Percentiles rank a stretch among this genome's conserved stretches.
phyloP scores from a whole-genome alignment of 2,888 invertebrate genomes.

The Cryptus armator region DNA sequence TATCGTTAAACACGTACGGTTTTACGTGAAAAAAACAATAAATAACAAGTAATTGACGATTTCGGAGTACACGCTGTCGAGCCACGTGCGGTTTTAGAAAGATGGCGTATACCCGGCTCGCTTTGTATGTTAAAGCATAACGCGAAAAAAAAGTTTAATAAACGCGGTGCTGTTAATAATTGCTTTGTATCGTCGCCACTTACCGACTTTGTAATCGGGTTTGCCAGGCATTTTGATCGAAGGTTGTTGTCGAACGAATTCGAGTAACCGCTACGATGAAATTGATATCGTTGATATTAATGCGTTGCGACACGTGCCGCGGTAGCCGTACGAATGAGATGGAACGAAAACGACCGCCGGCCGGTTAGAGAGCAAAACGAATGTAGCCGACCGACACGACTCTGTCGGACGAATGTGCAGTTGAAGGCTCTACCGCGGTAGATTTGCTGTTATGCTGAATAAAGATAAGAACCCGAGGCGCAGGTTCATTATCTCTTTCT shows the following conservation, averaged over 20 bases:
- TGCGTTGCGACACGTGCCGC: constrained; percentile 30
- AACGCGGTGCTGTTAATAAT: constrained; percentile 1
- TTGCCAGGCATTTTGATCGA: constrained; percentile 78
- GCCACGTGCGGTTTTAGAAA: constrained; percentile 62
- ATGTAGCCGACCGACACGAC: constrained; percentile 9
- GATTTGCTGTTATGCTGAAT: not conserved
- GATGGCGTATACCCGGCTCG: constrained; percentile 27
- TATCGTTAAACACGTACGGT: too few relatives aligned
- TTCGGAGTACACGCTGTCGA: not conserved
- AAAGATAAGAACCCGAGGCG: not conserved
- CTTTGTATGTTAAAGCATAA: not conserved
- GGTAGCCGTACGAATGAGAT: constrained; percentile 23
- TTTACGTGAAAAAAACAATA: too few relatives aligned
- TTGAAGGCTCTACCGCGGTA: not conserved
- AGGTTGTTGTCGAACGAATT: not conserved
- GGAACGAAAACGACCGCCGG: not conserved
- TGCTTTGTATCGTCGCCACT: constrained; percentile 75
- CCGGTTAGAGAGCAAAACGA: too few relatives aligned
- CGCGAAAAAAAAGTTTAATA: not conserved
- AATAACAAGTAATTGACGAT: not conserved
- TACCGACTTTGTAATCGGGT: constrained; percentile 86
- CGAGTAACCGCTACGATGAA: not conserved
- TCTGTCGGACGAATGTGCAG: constrained; percentile 16
- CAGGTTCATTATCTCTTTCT: not conserved
- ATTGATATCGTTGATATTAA: not conserved